Base-by-base conservation (phyloP, 2,113 vertebrate species). In the Podarcis cretensis region DNA sequence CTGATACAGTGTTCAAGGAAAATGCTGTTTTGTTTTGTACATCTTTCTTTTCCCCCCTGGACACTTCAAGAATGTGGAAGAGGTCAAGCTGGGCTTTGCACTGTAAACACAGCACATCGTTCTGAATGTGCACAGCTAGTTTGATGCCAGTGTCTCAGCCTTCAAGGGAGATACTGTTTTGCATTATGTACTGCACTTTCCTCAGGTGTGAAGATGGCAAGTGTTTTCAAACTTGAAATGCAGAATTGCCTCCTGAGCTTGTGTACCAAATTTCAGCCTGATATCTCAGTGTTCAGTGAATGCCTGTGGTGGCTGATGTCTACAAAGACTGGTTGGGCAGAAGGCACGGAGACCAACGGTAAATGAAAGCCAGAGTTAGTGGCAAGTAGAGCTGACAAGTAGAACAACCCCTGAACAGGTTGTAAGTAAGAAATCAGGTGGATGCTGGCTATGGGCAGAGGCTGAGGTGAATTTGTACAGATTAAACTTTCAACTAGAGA, bases 391-490 rank as follows among this genome's bases (percentile, higher is more conserved):
- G 10, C 48, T 54, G 48, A 12, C 48, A 54, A 54, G 48, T 10
- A 54, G 48, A 54, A 54, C 48, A 54, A 54, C 10, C 48, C 48
- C 9, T 54, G 48, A 54, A 54, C 9, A 54, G 48, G 48, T 54
- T 54, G 48, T 12, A 48, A 48, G 43, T 48, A 54, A 54, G 48
- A 54, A 54, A 54, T 54, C 48, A 54, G 48, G 48, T 54, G 48
- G 48, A 3, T 54, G 48, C 48, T 54, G 48, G 43, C 43, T 48
- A 48, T 10, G 43, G 48, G 81, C 79, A 71, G 5, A 6, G 40
- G 1, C 74, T 90, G 77, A 86, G 5, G 92, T 87, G 59, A 21
- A 91, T 92, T 95, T 78, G 73, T 91, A 83, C 89, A 86, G 84
- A 89, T 74, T 91, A 1, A 0, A 54, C 37, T 94, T 89, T 88